Base-by-base conservation (phyloP, 2,888 invertebrate species). In the Parnassius glacialis region DNA sequence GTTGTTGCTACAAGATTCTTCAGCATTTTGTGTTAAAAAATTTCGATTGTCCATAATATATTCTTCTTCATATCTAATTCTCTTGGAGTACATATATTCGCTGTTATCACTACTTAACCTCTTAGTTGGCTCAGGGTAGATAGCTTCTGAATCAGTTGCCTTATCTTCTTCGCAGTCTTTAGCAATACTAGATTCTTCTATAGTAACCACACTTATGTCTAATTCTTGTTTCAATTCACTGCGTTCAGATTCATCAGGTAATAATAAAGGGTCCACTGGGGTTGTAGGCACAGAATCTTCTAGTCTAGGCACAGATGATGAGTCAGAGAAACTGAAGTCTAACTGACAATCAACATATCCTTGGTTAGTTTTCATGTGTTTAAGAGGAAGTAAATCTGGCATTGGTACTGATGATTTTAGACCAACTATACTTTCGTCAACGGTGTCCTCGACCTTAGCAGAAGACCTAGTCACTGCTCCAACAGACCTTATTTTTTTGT, bases 401-500 rank as follows among this genome's bases (percentile, higher is more conserved):
- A 92, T 80, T 47, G 91, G 90, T 25, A 83, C 85, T 64, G 79
- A 75, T 48, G 84, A 79, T 69, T 90, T 92, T 59, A 73, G 74
- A 67, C 75, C 76, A 42, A 76, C 64, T 50, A 72, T 64, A 52
- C 74, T 59, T 47, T 89, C 87, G 65, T 90, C 89, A 34, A 73
- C 62, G 47, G 71, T 68, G 60, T 89, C 90, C 75, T 93, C 88
- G 63, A 85, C 88, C 72, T 87, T 93, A 12, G 93, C 85, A 58
- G 93, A 92, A 16, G 94, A 93, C 61, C 95, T 81, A 13, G 94
- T 95, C 50, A 94, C 93, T 63, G 94, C 94, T 62, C 94, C 94
- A n/a, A 94, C 94, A 56, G 94, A 94, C 53, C 94, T 74, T 81
- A 91, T 79, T 69, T 87, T 83, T 76, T 91, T 92, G 70, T 90